Evolutionary conservation across 2,113 vertebrate species (phyloP).

Genomic region (Silurus glanis): DNA sequence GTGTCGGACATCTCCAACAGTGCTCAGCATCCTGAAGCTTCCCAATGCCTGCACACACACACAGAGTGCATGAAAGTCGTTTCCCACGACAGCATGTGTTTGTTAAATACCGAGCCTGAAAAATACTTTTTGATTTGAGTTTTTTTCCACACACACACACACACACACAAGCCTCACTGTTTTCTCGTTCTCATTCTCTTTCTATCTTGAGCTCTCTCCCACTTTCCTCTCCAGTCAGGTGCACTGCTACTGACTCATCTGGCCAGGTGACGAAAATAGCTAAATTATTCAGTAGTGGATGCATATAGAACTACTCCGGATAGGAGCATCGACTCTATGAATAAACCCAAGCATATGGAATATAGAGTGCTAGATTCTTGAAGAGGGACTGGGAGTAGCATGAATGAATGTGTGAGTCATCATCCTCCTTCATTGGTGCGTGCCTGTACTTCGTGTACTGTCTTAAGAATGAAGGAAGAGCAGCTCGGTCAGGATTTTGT

Average conservation of each 20-base stretch:
- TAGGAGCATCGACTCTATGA: conserved; percentile 20
- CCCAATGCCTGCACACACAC: conserved; percentile 14
- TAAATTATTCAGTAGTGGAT: conserved; percentile 48
- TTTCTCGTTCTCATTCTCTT: not conserved
- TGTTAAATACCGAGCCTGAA: conserved; percentile 31
- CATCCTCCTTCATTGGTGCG: not conserved
- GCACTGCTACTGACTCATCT: conserved; percentile 32
- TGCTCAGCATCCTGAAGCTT: conserved; percentile 39
- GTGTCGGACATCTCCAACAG: conserved; percentile 48
- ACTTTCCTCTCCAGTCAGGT: conserved; percentile 24
- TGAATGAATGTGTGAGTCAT: conserved; percentile 44
- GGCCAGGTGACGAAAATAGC: conserved; percentile 18
- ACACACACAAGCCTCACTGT: not conserved
- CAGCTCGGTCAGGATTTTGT: not conserved
- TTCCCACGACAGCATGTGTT: not conserved
- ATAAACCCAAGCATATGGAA: conserved; percentile 29
- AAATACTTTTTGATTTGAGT: not conserved
- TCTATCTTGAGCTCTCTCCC: not conserved
- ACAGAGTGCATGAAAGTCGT: conserved; percentile 1
- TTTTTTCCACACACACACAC: not conserved
- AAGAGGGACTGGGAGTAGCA: conserved; percentile 3
- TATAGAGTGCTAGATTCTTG: conserved; percentile 13
- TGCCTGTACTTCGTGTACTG: conserved; percentile 9
- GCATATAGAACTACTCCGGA: conserved; percentile 38
- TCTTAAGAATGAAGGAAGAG: conserved; percentile 1